A percentile compares a stretch with the other conserved stretches of the same genome.
phyloP scores from a whole-genome alignment of 1,140 invertebrate genomes.

The Cataglyphis hispanica region DNA sequence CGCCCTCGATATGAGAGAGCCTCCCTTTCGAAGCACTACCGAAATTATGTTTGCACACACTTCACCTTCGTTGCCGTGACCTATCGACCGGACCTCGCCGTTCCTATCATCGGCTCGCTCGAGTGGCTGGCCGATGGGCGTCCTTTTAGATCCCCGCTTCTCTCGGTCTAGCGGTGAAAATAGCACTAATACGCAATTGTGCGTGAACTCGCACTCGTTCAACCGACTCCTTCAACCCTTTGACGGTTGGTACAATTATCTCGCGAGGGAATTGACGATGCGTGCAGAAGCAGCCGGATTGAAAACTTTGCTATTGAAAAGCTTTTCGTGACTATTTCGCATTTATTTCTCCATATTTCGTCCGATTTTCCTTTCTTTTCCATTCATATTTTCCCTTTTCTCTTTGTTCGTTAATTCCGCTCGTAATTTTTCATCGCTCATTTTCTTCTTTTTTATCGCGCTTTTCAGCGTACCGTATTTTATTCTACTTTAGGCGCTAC shows the following conservation, averaged over 20 bases:
- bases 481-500: neutral
- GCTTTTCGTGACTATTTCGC: neutral
- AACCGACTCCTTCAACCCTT: conserved; percentile 17
- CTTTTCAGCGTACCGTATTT: neutral
- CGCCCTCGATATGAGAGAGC: conserved; percentile 23
- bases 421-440: neutral
- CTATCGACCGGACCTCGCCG: conserved; percentile 65
- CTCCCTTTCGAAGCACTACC: conserved; percentile 63
- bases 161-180: conserved; percentile 7
- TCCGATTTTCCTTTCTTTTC: neutral
- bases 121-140: conserved; percentile 47
- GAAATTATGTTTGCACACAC: conserved; percentile 77
- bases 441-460: neutral
- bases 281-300: neutral
- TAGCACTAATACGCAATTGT: conserved; percentile 46
- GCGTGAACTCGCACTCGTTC: neutral
- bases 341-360: neutral
- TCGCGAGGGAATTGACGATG: neutral
- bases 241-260: neutral
- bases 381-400: neutral
- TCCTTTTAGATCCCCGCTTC: conserved; percentile 27
- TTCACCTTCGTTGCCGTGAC: conserved; percentile 61
- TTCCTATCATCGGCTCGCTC: conserved; percentile 10
- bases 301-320: conserved; percentile 7
- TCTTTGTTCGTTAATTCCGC: neutral